Evolutionary conservation across 2,797 vertebrate species (phyloP), one percentile per base, ranked within the genome.

Genomic region (Esox masquinongy): DNA sequence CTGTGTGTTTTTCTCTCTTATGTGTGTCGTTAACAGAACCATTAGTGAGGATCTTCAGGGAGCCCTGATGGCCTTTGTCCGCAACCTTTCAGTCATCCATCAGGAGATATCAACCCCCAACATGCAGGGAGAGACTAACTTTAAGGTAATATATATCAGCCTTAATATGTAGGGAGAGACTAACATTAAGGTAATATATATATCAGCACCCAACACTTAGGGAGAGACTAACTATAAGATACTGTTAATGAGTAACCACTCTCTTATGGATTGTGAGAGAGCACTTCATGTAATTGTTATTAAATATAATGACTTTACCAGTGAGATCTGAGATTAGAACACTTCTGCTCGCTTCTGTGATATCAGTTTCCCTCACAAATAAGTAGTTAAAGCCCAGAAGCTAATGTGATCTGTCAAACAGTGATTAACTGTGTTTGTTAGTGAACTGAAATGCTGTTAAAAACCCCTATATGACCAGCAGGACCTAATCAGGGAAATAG

Each of bases 141-240:
- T 99, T 95, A 97, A 98, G 97, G 96, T n/a, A n/a, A n/a, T n/a
- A n/a, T n/a, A n/a, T n/a, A n/a, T n/a, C n/a, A n/a, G n/a, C n/a
- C n/a, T n/a, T n/a, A 96, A 97, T 94, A 96, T 95, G 95, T 96
- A 96, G 93, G 96, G 95, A 94, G 94, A 97, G 95, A 98, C 94
- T n/a, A n/a, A n/a, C n/a, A 98, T 99, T 95, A 97, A 98, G 97
- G 96, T 96, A 95, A 43, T 43, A 43, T 7, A 43, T 7, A 97
- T 98, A 96, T 98, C 96, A 94, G 92, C 95, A 91, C 93, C 95
- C 94, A 96, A 96, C 95, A 96, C 39, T 9, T 96, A 96, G 92
- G 96, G 95, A 94, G 94, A 97, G 95, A 98, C 94, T 95, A 98
- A 99, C 97, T 99, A 99, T 95, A 97, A 98, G 97, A 96, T 96